Evolutionary conservation across 1,140 invertebrate species (phyloP).

Genomic region (Procambarus clarkii): DNA sequence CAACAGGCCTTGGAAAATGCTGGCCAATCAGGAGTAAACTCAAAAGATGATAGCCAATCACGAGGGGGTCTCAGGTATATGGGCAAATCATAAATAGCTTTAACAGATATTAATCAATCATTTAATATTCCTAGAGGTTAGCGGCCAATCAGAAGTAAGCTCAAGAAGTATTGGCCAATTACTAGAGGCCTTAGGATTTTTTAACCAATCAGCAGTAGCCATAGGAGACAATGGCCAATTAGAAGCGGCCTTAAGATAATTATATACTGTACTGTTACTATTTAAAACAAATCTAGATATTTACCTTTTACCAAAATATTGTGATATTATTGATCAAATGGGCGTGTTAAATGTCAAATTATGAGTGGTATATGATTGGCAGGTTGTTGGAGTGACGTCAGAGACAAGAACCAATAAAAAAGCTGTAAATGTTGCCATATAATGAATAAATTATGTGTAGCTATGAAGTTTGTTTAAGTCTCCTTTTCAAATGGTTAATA

Average conservation of each 20-base stretch:
- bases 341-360: too few relatives aligned
- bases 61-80: not conserved
- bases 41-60: not conserved
- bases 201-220: not conserved
- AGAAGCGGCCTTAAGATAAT: not conserved
- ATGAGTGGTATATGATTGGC: too few relatives aligned
- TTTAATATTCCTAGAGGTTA: too few relatives aligned
- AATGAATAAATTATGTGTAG: conserved; percentile 18
- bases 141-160: too few relatives aligned
- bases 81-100: too few relatives aligned
- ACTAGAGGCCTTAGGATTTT: not conserved
- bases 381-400: not conserved
- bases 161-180: not conserved
- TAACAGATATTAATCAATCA: too few relatives aligned
- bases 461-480: not conserved
- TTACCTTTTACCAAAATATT: too few relatives aligned
- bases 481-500: too few relatives aligned
- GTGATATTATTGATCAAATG: too few relatives aligned
- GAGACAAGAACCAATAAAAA: not conserved
- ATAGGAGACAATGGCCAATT: not conserved
- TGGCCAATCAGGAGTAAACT: not conserved
- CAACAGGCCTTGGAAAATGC: not conserved
- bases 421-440: not conserved
- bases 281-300: too few relatives aligned
- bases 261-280: not conserved